Evolutionary conservation across 2,888 invertebrate species (phyloP).

Genomic region (Ecdyonurus torrentis): DNA sequence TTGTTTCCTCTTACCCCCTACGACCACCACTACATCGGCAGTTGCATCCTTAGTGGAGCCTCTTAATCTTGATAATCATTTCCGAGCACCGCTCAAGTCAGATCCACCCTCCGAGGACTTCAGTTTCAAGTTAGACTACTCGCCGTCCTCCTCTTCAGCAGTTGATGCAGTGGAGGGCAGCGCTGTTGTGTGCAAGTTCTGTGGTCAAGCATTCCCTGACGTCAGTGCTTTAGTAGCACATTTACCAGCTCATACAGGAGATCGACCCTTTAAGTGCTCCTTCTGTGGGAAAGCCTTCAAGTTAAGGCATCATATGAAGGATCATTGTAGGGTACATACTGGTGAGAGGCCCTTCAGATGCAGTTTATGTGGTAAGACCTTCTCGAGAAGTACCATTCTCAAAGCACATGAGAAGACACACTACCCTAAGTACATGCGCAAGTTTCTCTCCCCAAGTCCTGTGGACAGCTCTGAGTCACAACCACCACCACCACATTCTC

Average conservation of each 20-base stretch:
- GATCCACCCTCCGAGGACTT: background rate
- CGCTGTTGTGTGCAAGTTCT: slow-evolving; percentile 80
- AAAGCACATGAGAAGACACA: slow-evolving; percentile 89
- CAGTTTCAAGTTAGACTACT: background rate
- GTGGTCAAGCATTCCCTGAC: slow-evolving; percentile 83
- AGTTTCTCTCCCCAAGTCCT: slow-evolving; percentile 74
- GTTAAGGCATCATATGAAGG: slow-evolving; percentile 84
- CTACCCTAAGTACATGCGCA: slow-evolving; percentile 79
- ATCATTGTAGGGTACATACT: slow-evolving; percentile 83
- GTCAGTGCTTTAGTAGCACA: slow-evolving; percentile 75
- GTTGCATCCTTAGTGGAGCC: slow-evolving; percentile 19
- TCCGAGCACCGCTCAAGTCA: slow-evolving; percentile 12
- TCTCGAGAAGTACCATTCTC: slow-evolving; percentile 75
- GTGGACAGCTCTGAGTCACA: slow-evolving; percentile 64
- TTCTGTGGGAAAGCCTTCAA: slow-evolving; percentile 90
- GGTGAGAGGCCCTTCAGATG: slow-evolving; percentile 83
- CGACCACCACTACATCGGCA: slow-evolving; percentile 15
- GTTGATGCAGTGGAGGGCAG: slow-evolving; percentile 14
- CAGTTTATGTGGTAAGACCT: slow-evolving; percentile 76
- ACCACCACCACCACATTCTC: slow-evolving; percentile 3
- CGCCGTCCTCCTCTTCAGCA: slow-evolving; percentile 4
- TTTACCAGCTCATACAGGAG: slow-evolving; percentile 77
- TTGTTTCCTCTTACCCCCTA: slow-evolving; percentile 31
- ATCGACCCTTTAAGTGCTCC: slow-evolving; percentile 83
- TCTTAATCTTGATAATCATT: slow-evolving; percentile 21